Conservation (phyloP, 2,113 vertebrate genomes). For the Ammospiza caudacuta region DNA sequence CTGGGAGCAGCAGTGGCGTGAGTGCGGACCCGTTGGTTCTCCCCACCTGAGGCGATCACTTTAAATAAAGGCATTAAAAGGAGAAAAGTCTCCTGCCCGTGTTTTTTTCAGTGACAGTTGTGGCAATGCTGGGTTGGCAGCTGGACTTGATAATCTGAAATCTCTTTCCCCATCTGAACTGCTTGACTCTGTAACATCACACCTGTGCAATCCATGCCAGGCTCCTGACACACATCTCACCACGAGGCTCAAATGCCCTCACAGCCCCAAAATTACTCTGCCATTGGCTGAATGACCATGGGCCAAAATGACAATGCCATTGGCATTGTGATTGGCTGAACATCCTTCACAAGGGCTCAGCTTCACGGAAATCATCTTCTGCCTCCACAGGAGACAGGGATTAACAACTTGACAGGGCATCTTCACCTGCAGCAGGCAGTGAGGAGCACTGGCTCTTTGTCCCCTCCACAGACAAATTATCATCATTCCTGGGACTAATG, state of each 20-base stretch:
- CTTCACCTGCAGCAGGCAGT: not conserved
- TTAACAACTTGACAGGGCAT: accelerated
- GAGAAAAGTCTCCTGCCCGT: no score
- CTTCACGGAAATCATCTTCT: not conserved
- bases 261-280: not conserved
- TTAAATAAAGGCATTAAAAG: no score
- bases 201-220: not conserved
- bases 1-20: no score
- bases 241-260: accelerated
- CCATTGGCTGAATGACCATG: no score
- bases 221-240: not conserved
- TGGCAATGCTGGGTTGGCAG: not conserved
- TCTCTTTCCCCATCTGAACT: not conserved
- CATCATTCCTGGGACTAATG: not conserved
- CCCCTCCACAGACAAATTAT: not conserved
- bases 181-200: not conserved
- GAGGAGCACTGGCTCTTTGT: not conserved
- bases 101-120: not conserved
- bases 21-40: no score
- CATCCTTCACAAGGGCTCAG: not conserved
- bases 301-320: no score
- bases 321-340: not conserved
- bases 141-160: not conserved
- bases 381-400: not conserved
- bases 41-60: no score